Percentiles rank a stretch among this genome's conserved stretches.
Conservation (phyloP, 2,113 vertebrate genomes). For the Aegithalos caudatus region DNA sequence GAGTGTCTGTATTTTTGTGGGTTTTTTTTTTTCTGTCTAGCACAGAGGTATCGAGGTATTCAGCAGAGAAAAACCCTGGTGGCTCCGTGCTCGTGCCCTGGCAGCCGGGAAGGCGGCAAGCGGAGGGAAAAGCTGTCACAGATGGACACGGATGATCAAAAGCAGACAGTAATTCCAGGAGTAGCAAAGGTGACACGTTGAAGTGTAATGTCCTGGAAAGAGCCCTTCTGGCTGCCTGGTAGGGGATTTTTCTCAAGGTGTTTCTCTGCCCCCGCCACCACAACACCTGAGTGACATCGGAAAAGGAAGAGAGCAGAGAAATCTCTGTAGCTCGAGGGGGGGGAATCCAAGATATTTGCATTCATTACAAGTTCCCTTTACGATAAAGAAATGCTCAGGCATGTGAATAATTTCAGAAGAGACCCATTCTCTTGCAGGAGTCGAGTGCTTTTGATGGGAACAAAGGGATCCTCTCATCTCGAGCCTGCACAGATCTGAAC, state of each 20-base stretch:
- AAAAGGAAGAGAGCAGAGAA: not conserved
- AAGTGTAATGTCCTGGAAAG: slow-evolving; percentile 39
- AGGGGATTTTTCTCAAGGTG: not conserved
- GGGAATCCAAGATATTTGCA: not conserved
- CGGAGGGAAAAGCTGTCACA: slow-evolving; percentile 4
- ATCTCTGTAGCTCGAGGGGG: not conserved
- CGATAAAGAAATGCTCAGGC: not conserved
- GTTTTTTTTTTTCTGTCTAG: not conserved
- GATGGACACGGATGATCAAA: not conserved
- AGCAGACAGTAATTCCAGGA: not conserved
- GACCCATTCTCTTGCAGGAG: not conserved
- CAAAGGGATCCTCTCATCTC: not conserved
- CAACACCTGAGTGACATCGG: not conserved
- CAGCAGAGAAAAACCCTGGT: slow-evolving; percentile 3
- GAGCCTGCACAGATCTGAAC: not conserved
- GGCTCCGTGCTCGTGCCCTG: not conserved
- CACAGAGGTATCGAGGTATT: not conserved
- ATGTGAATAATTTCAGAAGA: not conserved
- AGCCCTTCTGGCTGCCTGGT: slow-evolving; percentile 18
- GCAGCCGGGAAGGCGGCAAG: not conserved
- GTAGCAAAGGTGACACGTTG: not conserved
- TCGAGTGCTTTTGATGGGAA: not conserved
- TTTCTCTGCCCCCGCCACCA: not conserved
- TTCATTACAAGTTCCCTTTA: not conserved
- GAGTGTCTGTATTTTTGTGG: not conserved